Evolutionary conservation across 53 echinoderm and acorn worm species (phyloP), one percentile per base, ranked within the genome.

Genomic region (Patiria pectinifera): DNA sequence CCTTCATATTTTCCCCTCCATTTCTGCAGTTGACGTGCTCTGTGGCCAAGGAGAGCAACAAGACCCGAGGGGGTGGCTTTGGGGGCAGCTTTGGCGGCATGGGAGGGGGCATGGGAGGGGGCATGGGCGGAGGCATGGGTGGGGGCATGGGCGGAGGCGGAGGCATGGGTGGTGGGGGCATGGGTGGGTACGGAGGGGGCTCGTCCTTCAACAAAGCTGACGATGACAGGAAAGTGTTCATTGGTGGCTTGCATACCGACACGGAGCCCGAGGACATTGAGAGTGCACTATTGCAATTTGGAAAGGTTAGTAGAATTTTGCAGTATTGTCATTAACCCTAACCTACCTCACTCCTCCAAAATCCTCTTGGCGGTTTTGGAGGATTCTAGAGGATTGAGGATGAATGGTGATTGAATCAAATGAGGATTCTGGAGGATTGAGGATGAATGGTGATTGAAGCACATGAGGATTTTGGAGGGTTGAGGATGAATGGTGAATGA

Each of bases 221-320:
- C 6, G 90, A 90, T 4, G 90, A 79, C 81, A 80, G 47, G 90
- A 90, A 90, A 60, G 90, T 90, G 11, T 90, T 90, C 44, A 15
- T 90, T 5, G 90, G 90, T 19, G 90, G 90, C 18, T 80, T 90
- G 11, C 90, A 90, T 44, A 22, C 90, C 4, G 80, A 80, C 63
- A 90, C 90, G 6, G 90, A 80, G 71, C 58, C 77, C 9, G 80
- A 90, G 15, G 90, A 90, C 45, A 90, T 90, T 24, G 90, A 80
- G 2, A 11, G 12, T 22, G 46, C 48, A 3, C 81, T 90, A 10
- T 18, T 18, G 4, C 23, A 46, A 4, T 90, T 69, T 48, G 90
- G 90, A 18, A 90, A 66, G 47, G 90, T 90, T 3, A 81, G 90
- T 78, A 4, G n/a, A 10, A 2, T 83, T 11, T 16, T 83, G 24